Evolutionary conservation across 2,888 invertebrate genomes (phyloP).

Genomic region (Heliconius ismenius): DNA sequence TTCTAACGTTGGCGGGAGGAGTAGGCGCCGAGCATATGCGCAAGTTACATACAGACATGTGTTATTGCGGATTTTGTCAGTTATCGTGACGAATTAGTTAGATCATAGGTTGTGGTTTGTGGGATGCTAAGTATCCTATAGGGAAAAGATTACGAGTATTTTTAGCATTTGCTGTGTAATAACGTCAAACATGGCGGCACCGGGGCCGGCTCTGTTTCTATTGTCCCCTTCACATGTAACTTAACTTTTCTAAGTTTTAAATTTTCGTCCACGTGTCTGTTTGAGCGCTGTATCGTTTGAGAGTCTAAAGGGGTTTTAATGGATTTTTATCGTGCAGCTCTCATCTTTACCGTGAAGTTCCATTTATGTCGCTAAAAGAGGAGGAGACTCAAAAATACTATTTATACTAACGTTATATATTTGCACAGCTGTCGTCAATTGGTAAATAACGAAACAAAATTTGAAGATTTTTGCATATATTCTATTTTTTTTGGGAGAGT

Average conservation of each 20-base stretch:
- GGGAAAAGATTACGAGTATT: constrained; percentile 23
- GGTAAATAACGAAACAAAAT: neutral
- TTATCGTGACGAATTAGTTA: constrained; percentile 17
- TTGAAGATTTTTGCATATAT: neutral
- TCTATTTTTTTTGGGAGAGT: neutral
- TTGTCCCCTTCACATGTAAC: constrained; percentile 6
- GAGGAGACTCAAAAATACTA: neutral
- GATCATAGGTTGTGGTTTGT: constrained; percentile 18
- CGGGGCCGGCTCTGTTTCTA: neutral
- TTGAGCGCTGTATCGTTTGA: constrained; percentile 15
- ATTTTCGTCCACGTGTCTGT: constrained; percentile 9
- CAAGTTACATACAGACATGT: neutral
- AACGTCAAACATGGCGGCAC: constrained; percentile 1
- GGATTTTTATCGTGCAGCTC: constrained; percentile 9
- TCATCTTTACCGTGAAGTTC: neutral
- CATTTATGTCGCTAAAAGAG: neutral
- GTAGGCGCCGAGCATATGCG: neutral
- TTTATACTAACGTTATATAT: neutral
- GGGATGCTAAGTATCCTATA: constrained; percentile 19
- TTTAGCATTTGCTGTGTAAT: constrained; percentile 13
- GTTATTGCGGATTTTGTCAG: constrained; percentile 4
- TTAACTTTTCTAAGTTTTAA: constrained; percentile 2
- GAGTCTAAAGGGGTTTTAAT: constrained; percentile 17
- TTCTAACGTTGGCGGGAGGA: neutral
- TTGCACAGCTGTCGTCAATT: neutral